Base-by-base conservation (phyloP, 2,113 vertebrate genomes). In the Zosterops lateralis region DNA sequence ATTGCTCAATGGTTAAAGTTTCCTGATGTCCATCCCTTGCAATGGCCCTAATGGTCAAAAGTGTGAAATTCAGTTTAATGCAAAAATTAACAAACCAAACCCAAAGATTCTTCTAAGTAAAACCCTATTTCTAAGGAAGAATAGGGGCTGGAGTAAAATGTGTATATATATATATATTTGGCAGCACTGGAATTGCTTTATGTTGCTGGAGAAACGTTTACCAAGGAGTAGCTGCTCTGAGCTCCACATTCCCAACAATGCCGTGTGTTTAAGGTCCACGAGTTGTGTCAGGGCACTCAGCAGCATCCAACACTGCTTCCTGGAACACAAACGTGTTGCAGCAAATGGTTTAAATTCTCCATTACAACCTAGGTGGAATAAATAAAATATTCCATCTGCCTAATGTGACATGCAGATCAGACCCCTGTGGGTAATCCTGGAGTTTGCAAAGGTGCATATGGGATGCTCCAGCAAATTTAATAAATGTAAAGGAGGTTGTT, bases 381-480 rank as follows among this genome's bases (percentile, higher is more conserved):
- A 96, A 97, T 96, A 94, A 97, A 96, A 90, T 96, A 96, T 97
- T 96, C 93, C 92, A 91, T 95, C 92, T 96, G 96, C 93, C 90
- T 95, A 96, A 93, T 87, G 96, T 94, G 96, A 97, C 95, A 86
- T 44, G 92, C 92, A 74, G 90, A 96, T 95, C 95, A 97, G 93
- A 96, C 92, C 96, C 95, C 83, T 81, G 96, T 96, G 95, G 96
- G 92, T 57, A 93, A 94, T 73, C 80, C 67, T 5, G 73, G 88
- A 61, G 88, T 94, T 95, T 72, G 87, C 86, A 84, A 84, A 94
- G 95, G 90, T 78, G 92, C 94, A 65, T 75, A 66, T 68, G 94
- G 95, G 94, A 96, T 95, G 94, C 76, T 90, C 78, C 92, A 92
- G 94, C 96, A 97, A 90, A 92, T 95, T 84, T 94, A 96, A 96